Conservation (phyloP, 2,113 vertebrate species). For the Planiliza haematocheilus region DNA sequence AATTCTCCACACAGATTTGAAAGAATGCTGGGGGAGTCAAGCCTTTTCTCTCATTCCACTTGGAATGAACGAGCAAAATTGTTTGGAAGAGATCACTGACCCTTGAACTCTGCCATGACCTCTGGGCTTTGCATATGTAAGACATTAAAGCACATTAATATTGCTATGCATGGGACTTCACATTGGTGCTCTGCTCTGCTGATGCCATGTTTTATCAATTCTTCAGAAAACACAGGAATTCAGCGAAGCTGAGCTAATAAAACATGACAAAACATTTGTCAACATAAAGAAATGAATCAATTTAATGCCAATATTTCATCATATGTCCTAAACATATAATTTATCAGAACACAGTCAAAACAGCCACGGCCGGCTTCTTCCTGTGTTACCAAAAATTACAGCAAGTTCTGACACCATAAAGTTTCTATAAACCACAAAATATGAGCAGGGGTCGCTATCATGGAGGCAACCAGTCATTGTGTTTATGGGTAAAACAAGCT, state of each 20-base stretch:
- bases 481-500: slow-evolving; percentile 82
- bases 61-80: slow-evolving; percentile 83
- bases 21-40: slow-evolving; percentile 76
- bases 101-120: slow-evolving; percentile 80
- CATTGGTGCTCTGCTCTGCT: slow-evolving; percentile 12
- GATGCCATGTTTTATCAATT: no score
- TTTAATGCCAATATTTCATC: no score
- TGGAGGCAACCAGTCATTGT: slow-evolving; percentile 70
- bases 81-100: slow-evolving; percentile 84
- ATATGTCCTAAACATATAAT: background rate
- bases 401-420: slow-evolving; percentile 40
- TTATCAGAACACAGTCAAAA: background rate
- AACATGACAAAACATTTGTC: background rate
- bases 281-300: background rate
- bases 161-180: slow-evolving; percentile 57
- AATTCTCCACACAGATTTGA: slow-evolving; percentile 70
- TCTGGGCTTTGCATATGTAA: slow-evolving; percentile 84
- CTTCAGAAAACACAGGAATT: background rate
- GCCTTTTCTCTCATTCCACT: slow-evolving; percentile 79
- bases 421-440: slow-evolving; percentile 55
- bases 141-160: slow-evolving; percentile 85
- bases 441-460: slow-evolving; percentile 61
- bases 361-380: background rate
- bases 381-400: slow-evolving; percentile 11
- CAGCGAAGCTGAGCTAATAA: background rate